Conservation (phyloP, 2,888 invertebrate genomes). For the Leptopilina myrica region DNA sequence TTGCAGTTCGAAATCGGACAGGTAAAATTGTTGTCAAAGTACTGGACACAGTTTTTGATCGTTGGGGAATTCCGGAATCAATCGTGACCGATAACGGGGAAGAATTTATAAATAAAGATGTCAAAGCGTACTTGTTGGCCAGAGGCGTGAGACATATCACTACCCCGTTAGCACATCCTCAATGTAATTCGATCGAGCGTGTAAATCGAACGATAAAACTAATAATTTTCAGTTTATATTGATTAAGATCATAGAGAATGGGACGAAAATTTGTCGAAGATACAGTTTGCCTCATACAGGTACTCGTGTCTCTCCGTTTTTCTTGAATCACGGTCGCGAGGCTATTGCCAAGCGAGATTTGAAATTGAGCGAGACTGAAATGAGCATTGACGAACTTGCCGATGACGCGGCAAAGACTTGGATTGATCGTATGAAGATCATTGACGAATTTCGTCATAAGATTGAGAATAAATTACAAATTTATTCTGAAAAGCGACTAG, state of each 20-base stretch:
- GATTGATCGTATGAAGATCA: background rate
- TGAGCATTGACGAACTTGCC: no score
- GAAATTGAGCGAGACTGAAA: no score
- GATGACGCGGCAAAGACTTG: background rate
- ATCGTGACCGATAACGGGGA: background rate
- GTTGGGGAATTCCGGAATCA: conserved; percentile 21
- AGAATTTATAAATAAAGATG: background rate
- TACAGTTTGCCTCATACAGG: no score
- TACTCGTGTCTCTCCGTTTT: no score
- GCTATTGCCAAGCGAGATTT: background rate
- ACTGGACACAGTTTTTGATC: background rate
- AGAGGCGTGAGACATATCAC: background rate
- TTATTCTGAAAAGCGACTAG: no score
- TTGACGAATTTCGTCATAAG: background rate
- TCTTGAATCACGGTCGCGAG: background rate
- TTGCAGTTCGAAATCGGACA: no score
- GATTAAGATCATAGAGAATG: background rate
- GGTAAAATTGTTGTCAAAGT: no score
- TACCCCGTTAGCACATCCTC: background rate
- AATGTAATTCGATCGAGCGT: background rate
- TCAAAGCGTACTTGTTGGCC: background rate
- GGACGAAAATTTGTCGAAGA: no score
- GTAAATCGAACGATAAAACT: background rate
- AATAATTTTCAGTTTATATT: background rate
- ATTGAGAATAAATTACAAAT: background rate